Base-by-base conservation (phyloP, 2,888 invertebrate species). In the Dryocosmus kuriphilus region DNA sequence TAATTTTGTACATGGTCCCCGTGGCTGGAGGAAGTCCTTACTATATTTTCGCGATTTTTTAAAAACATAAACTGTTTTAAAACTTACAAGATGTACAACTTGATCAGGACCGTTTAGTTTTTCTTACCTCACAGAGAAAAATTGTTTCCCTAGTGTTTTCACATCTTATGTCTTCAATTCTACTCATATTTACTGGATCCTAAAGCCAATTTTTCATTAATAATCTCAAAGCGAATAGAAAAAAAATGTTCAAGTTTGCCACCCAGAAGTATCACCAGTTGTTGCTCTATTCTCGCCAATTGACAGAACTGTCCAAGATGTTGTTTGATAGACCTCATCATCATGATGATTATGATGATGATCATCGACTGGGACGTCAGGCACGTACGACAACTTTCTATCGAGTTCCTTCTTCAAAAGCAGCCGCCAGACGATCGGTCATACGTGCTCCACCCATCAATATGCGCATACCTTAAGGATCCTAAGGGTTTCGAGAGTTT, bases 401-500 rank as follows among this genome's bases (percentile, higher is more conserved):
- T 14, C 46, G 46, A 46, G 27, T 67, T 19, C 16, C 27, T 24
- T 67, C 67, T 67, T 67, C 51, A 71, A 71, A 71, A 61, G 57
- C 65, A 51, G n/a, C 76, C 67, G 76, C 55, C 67, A 46, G 57
- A 38, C 67, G 73, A 76, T 78, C 74, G 65, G 75, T 78, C 81
- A 78, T 80, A 80, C 76, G 78, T 71, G 63, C 55, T 57, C 67
- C 78, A 67, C 71, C 77, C 79, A 79, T 82, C 80, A 80, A 79
- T 80, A 79, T 78, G 82, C 80, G 79, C 77, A 80, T 81, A 80
- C 62, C 79, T 74, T 73, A 62, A 62, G 75, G 62, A n/a, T 75
- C 74, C 79, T 67, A 27, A 51, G 61, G 60, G 57, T 51, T 78
- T 57, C 27, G 73, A 73, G 74, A 77, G 63, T 61, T 78, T 57